Percentiles rank a stretch among this genome's conserved stretches.
Evolutionary conservation across 2,797 vertebrate species (phyloP).

Genomic region (Poliocrania exsul): DNA sequence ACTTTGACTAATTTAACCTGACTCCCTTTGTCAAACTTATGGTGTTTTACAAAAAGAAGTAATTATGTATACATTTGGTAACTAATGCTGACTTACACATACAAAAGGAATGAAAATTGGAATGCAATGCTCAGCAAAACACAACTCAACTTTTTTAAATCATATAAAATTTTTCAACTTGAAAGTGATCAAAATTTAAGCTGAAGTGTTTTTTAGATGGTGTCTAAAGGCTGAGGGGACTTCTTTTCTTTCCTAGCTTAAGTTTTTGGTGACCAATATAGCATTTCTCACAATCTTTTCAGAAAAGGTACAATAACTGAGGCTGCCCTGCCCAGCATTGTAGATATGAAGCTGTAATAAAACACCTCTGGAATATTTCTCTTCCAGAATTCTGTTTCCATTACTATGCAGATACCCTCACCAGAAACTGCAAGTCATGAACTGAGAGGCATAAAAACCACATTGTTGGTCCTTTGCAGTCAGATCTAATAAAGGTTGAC

Average conservation of each 20-base stretch:
- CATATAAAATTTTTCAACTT: not conserved
- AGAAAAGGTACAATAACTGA: not conserved
- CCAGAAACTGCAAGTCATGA: not conserved
- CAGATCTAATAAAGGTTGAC: not conserved
- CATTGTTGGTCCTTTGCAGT: fast-evolving
- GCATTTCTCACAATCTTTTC: not conserved
- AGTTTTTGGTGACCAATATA: not conserved
- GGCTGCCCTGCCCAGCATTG: not conserved
- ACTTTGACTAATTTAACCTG: no score
- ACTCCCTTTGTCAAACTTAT: not conserved
- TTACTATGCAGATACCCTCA: not conserved
- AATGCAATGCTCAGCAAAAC: not conserved
- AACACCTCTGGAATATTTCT: not conserved
- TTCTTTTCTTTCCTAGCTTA: not conserved
- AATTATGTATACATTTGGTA: not conserved
- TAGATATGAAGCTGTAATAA: not conserved
- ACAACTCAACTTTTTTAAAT: not conserved
- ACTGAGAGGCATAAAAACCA: not conserved
- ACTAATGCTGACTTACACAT: not conserved
- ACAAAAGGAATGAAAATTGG: not conserved
- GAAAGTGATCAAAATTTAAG: not conserved
- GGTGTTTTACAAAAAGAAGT: not conserved
- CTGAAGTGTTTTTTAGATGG: not conserved
- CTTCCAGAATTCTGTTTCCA: not conserved
- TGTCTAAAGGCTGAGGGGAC: not conserved